Evolutionary conservation across 1,140 invertebrate species (phyloP).

Genomic region (Frieseomelitta varia): DNA sequence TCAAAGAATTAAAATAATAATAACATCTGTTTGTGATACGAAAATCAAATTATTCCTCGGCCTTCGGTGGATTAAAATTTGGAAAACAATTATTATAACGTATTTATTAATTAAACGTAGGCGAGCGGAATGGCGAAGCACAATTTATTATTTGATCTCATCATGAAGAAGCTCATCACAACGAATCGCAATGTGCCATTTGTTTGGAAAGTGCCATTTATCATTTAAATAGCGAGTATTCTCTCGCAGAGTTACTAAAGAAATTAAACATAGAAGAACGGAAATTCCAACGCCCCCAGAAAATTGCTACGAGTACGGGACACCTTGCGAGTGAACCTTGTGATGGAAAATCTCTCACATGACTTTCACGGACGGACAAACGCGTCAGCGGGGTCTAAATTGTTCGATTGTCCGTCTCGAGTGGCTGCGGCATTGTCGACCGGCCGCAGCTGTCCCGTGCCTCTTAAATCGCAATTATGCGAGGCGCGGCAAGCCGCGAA

Average conservation of each 20-base stretch:
- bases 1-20: too few relatives aligned
- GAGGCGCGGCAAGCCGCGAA: constrained; percentile 46
- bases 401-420: constrained; percentile 73
- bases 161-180: too few relatives aligned
- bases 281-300: not conserved
- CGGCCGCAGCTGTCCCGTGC: constrained; percentile 66
- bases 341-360: constrained; percentile 47
- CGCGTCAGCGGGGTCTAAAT: constrained; percentile 65
- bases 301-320: too few relatives aligned
- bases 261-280: not conserved
- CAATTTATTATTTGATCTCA: too few relatives aligned
- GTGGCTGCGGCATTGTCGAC: constrained; percentile 65
- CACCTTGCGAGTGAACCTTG: not conserved
- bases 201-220: not conserved
- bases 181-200: too few relatives aligned
- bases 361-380: constrained; percentile 50
- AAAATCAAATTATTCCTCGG: too few relatives aligned
- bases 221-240: not conserved
- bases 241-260: not conserved
- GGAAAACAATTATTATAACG: too few relatives aligned
- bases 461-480: constrained; percentile 77
- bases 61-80: too few relatives aligned
- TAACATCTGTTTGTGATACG: too few relatives aligned
- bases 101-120: too few relatives aligned
- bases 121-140: too few relatives aligned